Evolutionary conservation across 2,888 invertebrate genomes (phyloP).

Genomic region (Dermolepida albohirtum): DNA sequence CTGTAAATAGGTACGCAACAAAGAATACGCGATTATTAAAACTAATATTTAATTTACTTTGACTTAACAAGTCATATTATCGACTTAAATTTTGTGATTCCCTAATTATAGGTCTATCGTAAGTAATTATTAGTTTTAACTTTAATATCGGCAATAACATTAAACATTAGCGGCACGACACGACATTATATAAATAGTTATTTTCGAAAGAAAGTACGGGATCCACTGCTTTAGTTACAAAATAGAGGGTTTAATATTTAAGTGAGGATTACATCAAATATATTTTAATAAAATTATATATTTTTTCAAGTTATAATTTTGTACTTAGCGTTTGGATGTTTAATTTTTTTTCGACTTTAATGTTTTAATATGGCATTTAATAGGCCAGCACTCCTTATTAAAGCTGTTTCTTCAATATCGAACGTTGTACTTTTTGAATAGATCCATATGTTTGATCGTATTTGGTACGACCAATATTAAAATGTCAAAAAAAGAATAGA

Average conservation of each 20-base stretch:
- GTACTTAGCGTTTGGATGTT: background rate
- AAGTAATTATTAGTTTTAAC: conserved; percentile 20
- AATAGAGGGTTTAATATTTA: conserved; percentile 4
- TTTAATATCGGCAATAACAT: conserved; percentile 22
- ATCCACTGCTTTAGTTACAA: background rate
- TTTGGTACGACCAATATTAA: no score
- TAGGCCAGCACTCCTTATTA: background rate
- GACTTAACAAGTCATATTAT: conserved; percentile 18
- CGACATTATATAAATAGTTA: conserved; percentile 24
- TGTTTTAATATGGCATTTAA: background rate
- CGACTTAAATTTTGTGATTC: conserved; percentile 27
- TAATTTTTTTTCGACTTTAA: background rate
- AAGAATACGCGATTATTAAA: conserved; percentile 29
- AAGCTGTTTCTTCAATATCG: no score
- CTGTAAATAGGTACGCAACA: background rate
- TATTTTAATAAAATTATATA: conserved; percentile 6
- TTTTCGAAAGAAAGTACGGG: background rate
- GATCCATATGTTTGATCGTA: no score
- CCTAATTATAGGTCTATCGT: conserved; percentile 15
- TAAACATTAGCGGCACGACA: conserved; percentile 28
- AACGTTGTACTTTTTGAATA: no score
- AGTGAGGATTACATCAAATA: background rate
- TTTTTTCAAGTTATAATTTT: conserved; percentile 17
- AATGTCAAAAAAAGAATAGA: no score
- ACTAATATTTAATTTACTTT: conserved; percentile 30